Evolutionary conservation across 1,140 invertebrate genomes (phyloP), one percentile per base, ranked within the genome.

Genomic region (Hypothenemus hampei): DNA sequence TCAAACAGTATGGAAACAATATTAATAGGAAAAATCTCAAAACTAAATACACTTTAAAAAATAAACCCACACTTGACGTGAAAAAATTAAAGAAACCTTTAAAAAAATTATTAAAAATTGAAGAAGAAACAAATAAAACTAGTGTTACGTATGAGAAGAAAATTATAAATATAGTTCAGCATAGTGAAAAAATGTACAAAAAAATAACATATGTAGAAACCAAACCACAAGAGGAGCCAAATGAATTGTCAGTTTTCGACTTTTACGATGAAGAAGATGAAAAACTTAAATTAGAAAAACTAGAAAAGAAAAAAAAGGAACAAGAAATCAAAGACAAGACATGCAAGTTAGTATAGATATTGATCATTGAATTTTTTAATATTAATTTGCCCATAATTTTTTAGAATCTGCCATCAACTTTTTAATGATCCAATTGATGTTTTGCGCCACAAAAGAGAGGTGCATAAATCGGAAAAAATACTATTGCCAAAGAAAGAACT

Each of bases 71-170:
- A n/a, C n/a, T n/a, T n/a, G n/a, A n/a, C n/a, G n/a, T n/a, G n/a
- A n/a, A n/a, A n/a, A n/a, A n/a, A n/a, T n/a, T n/a, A n/a, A n/a
- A n/a, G 0, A 77, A 81, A 57, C 83, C 86, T 1, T 68, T 91
- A 31, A 79, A 78, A 18, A 85, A 82, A 68, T 73, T 91, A 1
- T 91, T 87, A 62, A 85, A 91, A 72, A 86, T 81, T 62, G 82
- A 85, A 64, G 86, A 86, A 10, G 77, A 77, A 48, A 74, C 78
- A 16, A 71, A 90, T 65, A 87, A 90, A 71, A 81, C 81, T 11
- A 83, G 85, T n/a, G n/a, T 44, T 89, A 83, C 65, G 87, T 86
- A 10, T 90, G 87, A 72, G 86, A 87, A 68, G 87, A 90, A 69
- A 89, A 89, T 69, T 81, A 85, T n/a, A n/a, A n/a, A n/a, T n/a